Base-by-base conservation (phyloP, 2,113 vertebrate genomes). In the Sinosuthora webbiana region DNA sequence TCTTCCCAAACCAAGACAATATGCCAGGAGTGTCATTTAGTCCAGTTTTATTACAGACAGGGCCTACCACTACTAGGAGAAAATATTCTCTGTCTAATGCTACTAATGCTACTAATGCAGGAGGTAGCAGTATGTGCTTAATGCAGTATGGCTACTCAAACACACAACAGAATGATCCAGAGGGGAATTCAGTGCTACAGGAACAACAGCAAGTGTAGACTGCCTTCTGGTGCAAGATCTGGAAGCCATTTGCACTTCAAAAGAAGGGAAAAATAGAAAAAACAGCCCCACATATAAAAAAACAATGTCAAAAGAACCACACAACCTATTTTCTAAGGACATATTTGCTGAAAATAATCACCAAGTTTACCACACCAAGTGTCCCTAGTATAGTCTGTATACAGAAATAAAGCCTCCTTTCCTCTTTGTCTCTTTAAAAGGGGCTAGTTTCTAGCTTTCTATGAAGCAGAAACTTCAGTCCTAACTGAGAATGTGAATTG, bases 231-330 rank as follows among this genome's bases (percentile, higher is more conserved):
- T 35, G 8, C 1, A 8, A 42, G 25, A 33, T 30, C 13, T 81
- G 41, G 60, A 92, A 83, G 13, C 4, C 39, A 33, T 37, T 87
- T 23, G 24, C 49, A 3, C 35, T 70, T 59, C 35, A 65, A 53
- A 44, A 71, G 15, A 49, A 53, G 5, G 3, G 35, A 5, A 1
- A 3, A 20, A 19, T 47, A 6, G 31, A 35, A 60, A 50, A 52
- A 37, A 27, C 28, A 62, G 3, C 22, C 31, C 11, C 13, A 17
- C 6, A 30, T 17, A 30, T 11, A 19, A 30, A 27, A 59, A 67
- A 67, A 2, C 1, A 1, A 19, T 22, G 35, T 16, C 8, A 47
- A 56, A 64, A n/a, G 11, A 31, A 0, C 7, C 7, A 41, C 3
- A 1, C 1, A 1, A 47, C 19, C 8, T 63, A 13, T 84, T 55